Conservation (phyloP, 2,888 invertebrate genomes). For the Dryomyza anilis region DNA sequence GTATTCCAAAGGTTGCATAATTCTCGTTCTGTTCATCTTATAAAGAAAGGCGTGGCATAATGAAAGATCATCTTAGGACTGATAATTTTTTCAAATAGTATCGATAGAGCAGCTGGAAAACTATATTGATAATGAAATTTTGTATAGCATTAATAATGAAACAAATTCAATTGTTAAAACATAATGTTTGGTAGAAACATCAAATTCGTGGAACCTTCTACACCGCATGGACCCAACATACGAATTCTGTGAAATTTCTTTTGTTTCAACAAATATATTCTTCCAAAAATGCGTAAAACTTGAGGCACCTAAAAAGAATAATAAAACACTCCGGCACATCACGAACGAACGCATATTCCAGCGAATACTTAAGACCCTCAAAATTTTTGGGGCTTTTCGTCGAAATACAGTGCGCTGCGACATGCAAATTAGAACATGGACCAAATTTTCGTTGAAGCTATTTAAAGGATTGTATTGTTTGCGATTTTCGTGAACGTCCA, state of each 20-base stretch:
- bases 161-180: too few species aligned
- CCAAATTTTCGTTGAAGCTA: constrained; percentile 5
- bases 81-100: too few species aligned
- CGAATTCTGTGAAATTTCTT: constrained; percentile 6
- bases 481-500: not conserved
- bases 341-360: not conserved
- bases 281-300: not conserved
- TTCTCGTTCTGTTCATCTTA: too few species aligned
- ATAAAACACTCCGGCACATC: not conserved
- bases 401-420: constrained; percentile 12
- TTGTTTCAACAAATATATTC: constrained; percentile 4
- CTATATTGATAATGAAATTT: too few species aligned
- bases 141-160: too few species aligned
- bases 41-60: too few species aligned
- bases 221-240: not conserved
- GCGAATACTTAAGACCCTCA: not conserved
- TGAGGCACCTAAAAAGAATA: not conserved
- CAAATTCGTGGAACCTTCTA: not conserved
- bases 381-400: not conserved
- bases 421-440: constrained; percentile 17
- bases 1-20: too few species aligned
- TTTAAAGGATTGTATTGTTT: constrained; percentile 17
- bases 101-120: too few species aligned
- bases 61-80: too few species aligned
- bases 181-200: too few species aligned